Evolutionary conservation across 2,888 invertebrate species (phyloP), one percentile per base, ranked within the genome.

Genomic region (Neocrepidodera transversa): DNA sequence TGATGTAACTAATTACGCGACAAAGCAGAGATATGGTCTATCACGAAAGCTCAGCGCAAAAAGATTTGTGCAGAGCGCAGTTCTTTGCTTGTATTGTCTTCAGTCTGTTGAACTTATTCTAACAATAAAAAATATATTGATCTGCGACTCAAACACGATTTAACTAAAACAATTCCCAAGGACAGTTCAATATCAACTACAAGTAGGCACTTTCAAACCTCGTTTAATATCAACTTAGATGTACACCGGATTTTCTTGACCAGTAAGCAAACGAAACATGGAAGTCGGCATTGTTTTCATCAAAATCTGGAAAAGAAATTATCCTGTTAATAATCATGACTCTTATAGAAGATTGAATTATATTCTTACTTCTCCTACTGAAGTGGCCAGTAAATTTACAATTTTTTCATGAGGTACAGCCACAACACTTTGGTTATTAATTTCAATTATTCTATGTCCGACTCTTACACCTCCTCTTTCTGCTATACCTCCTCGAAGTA

Each of bases 221-320:
- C 70, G 61, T 66, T 65, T 67, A 72, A 68, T 72, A 71, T 74
- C 65, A 68, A 68, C 71, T 85, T 91, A 98, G 84, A 99, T 97
- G 84, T 97, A 99, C 82, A 97, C 92, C 71, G 99, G 99, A 81
- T 95, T 95, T 84, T 99, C 99, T 83, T 99, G 99, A 62, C 99
- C 99, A 71, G 99, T 99, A 77, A 99, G 85, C 78, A 99, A 86
- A 76, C 98, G 89, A 85, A 97, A 99, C 96, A 99, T 99, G 68
- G 98, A 98, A 69, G 99, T 99, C 73, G 99, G 99, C 99, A 99
- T 99, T 62, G 99, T 99, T 84, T 99, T 99, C 98, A 99, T 99
- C 74, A 97, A 87, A 74, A 99, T 99, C 97, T 97, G 86, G 26
- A 86, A 84, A 36, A 48, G 35, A 48, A 62, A 10, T 23, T 23